Evolutionary conservation across 1,140 invertebrate genomes (phyloP).

Genomic region (Drosophila mauritiana): DNA sequence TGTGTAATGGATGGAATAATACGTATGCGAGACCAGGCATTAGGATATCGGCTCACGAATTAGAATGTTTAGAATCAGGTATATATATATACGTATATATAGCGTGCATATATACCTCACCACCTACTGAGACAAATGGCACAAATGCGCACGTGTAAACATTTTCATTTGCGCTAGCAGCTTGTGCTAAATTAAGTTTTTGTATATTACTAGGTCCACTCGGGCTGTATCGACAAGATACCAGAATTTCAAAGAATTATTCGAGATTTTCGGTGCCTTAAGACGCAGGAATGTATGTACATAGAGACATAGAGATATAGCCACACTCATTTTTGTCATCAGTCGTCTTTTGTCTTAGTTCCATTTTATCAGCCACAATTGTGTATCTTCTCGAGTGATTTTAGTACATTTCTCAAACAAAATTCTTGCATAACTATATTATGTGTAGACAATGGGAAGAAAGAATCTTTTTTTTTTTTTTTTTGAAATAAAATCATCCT

Average conservation of each 20-base stretch:
- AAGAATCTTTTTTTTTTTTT: conserved; percentile 6
- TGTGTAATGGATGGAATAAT: conserved; percentile 29
- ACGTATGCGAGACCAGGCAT: conserved; percentile 27
- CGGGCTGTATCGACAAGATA: conserved; percentile 34
- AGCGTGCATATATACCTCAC: not conserved
- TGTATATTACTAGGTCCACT: conserved; percentile 73
- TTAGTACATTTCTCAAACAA: conserved; percentile 40
- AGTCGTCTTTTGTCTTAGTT: conserved; percentile 39
- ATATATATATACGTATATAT: conserved; percentile 6
- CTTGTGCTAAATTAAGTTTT: conserved; percentile 78
- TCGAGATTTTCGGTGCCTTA: conserved; percentile 59
- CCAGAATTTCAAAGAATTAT: conserved; percentile 53
- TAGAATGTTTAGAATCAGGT: conserved; percentile 24
- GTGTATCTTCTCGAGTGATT: conserved; percentile 34
- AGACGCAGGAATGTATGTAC: conserved; percentile 35
- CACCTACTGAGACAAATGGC: conserved; percentile 30
- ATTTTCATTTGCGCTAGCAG: conserved; percentile 69
- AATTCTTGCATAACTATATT: conserved; percentile 49
- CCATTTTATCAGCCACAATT: conserved; percentile 49
- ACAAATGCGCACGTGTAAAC: conserved; percentile 52
- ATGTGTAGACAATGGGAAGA: conserved; percentile 34
- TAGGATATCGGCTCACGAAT: conserved; percentile 25
- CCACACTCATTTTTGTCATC: conserved; percentile 37
- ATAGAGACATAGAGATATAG: conserved; percentile 20
- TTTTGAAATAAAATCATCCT: conserved; percentile 27